Percentiles rank a stretch among this genome's conserved stretches.
phyloP scores from a whole-genome alignment of 2,797 vertebrate species.

The Pseudochirops cupreus region DNA sequence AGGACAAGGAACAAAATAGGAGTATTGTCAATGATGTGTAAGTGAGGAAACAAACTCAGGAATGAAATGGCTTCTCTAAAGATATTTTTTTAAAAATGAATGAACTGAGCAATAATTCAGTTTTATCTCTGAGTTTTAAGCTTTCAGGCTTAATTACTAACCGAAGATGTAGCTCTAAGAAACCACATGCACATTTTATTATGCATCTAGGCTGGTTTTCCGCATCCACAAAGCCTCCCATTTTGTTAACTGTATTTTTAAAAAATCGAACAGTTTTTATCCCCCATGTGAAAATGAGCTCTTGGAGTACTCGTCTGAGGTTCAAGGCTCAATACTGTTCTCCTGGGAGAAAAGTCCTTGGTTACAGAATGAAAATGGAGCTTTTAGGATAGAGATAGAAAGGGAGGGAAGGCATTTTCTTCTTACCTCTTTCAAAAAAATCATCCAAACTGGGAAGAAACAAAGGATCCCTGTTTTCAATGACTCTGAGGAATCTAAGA shows the following conservation, averaged over 20 bases:
- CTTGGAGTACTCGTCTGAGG: neutral
- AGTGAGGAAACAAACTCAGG: neutral
- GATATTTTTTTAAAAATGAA: too few relatives aligned
- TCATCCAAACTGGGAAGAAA: neutral
- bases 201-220: neutral
- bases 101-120: neutral
- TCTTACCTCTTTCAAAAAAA: neutral
- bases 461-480: neutral
- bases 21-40: neutral
- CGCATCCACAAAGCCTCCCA: neutral
- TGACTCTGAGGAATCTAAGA: neutral
- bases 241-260: neutral
- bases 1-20: neutral
- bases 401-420: neutral
- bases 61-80: neutral
- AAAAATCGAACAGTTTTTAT: neutral
- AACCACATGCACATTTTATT: neutral
- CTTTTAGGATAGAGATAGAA: neutral
- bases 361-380: neutral
- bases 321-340: neutral
- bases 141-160: neutral
- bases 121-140: neutral
- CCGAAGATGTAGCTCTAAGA: neutral
- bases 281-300: neutral
- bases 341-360: neutral